These are phyloP conservation scores for Antheraea yamamai DNA, from an alignment of 2,888 invertebrate species.

Conservation along the genomic window DNA sequence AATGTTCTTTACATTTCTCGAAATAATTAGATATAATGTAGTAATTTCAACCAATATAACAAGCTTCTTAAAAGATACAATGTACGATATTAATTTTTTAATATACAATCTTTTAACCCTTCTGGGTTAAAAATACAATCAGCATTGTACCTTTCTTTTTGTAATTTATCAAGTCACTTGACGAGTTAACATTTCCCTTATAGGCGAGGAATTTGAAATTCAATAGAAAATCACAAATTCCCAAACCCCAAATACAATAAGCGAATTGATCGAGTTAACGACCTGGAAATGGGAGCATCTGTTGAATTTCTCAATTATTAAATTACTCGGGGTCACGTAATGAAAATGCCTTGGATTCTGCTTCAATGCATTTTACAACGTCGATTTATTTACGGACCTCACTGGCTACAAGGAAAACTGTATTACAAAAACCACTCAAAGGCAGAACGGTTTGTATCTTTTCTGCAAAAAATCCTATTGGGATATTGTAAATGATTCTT, in stretches of 20 bases:
- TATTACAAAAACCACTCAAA: background rate
- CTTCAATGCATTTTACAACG: constrained; percentile 3
- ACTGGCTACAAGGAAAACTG: background rate
- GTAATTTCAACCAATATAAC: background rate
- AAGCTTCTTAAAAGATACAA: background rate
- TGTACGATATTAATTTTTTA: background rate
- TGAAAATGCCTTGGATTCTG: constrained; percentile 1
- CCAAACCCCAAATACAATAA: background rate
- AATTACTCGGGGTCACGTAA: constrained; percentile 3
- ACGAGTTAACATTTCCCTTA: background rate
- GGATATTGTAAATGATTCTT: too few species aligned
- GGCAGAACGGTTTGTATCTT: too few species aligned
- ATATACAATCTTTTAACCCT: background rate
- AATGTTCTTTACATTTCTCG: too few species aligned
- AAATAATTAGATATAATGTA: background rate
- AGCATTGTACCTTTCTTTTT: background rate
- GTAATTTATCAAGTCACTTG: background rate
- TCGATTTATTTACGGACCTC: background rate
- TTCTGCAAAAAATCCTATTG: too few species aligned
- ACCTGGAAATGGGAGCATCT: constrained; percentile 1
- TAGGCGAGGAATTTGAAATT: background rate
- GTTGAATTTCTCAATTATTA: constrained; percentile 8
- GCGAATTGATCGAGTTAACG: constrained; percentile 4
- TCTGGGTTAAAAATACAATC: background rate
- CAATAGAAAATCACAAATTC: background rate